Percentiles rank a stretch among this genome's conserved stretches.
phyloP scores from a whole-genome alignment of 2,113 vertebrate genomes.

The Dascyllus trimaculatus region DNA sequence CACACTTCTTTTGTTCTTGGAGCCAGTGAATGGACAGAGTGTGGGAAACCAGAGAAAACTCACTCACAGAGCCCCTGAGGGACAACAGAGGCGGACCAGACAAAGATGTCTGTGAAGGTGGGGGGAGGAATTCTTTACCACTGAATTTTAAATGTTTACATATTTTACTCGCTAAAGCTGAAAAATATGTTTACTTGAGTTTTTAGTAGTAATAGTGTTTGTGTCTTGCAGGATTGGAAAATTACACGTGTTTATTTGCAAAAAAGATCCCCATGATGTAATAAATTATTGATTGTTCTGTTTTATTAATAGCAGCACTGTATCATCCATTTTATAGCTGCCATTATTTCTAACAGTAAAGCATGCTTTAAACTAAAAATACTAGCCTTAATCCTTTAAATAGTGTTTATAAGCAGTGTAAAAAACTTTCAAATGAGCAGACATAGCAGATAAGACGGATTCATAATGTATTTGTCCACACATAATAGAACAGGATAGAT shows the following conservation, averaged over 20 bases:
- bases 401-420: too few relatives aligned
- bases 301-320: not conserved
- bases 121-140: constrained; percentile 24
- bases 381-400: too few relatives aligned
- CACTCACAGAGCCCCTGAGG: constrained; percentile 73
- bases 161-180: constrained; percentile 25
- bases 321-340: not conserved
- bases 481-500: too few relatives aligned
- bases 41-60: constrained; percentile 79
- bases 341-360: not conserved
- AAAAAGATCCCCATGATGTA: not conserved
- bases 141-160: constrained; percentile 45
- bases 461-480: too few relatives aligned
- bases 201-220: not conserved
- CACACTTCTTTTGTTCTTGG: constrained; percentile 83
- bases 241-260: not conserved
- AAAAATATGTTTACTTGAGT: not conserved
- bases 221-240: not conserved
- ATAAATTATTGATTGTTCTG: not conserved
- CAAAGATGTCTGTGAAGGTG: constrained; percentile 50
- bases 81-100: constrained; percentile 65
- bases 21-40: constrained; percentile 70
- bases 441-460: too few relatives aligned
- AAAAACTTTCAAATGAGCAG: too few relatives aligned
- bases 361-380: not conserved